Conservation (phyloP, 2,888 invertebrate species). For the Baccha elongata region DNA sequence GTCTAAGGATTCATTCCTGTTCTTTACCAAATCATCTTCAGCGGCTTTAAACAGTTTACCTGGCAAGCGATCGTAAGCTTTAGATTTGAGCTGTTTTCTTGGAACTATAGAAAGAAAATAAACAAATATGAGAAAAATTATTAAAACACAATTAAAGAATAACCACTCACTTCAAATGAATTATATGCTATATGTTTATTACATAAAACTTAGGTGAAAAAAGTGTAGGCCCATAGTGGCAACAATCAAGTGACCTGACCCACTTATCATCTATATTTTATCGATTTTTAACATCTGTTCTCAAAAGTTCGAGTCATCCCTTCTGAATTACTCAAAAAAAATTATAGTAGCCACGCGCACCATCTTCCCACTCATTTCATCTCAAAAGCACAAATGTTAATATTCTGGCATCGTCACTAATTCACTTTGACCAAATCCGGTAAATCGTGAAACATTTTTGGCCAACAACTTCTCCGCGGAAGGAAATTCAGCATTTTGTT, state of each 20-base stretch:
- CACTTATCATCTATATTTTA: neutral
- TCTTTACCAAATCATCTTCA: too few relatives aligned
- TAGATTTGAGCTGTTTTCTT: too few relatives aligned
- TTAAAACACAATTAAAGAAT: too few relatives aligned
- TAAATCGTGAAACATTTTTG: conserved; percentile 47
- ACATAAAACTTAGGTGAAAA: too few relatives aligned
- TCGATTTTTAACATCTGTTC: neutral
- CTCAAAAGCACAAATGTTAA: conserved; percentile 47
- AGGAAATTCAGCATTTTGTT: conserved; percentile 63
- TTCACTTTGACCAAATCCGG: conserved; percentile 62
- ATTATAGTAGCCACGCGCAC: conserved; percentile 53
- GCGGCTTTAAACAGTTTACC: too few relatives aligned
- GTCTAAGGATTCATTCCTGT: too few relatives aligned
- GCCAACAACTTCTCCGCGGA: conserved; percentile 62
- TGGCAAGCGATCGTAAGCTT: too few relatives aligned
- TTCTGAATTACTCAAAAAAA: neutral
- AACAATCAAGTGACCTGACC: neutral
- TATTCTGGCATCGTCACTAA: conserved; percentile 61
- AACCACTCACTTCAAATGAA: too few relatives aligned
- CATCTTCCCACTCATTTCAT: conserved; percentile 47
- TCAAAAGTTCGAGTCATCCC: neutral
- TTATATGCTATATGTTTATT: too few relatives aligned
- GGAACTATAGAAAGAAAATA: too few relatives aligned
- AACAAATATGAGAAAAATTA: too few relatives aligned
- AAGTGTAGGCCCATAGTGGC: too few relatives aligned